Conservation (phyloP, 2,797 vertebrate genomes). For the Toxotes lorentzi region DNA sequence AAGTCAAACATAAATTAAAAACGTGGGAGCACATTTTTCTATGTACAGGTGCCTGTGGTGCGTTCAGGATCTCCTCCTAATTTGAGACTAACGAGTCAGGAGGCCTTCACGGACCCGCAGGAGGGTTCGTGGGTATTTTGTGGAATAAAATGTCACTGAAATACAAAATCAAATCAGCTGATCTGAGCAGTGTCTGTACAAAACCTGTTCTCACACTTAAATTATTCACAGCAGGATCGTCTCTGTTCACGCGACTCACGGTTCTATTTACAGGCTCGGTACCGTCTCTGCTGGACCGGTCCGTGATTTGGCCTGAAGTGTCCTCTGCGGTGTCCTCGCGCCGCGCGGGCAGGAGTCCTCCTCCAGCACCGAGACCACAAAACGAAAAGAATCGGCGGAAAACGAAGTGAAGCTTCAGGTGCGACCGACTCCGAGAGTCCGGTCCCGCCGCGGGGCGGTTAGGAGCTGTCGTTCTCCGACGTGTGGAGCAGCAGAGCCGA, state of each 20-base stretch:
- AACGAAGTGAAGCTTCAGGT: background rate
- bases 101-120: conserved; percentile 39
- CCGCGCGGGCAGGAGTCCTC: conserved; percentile 51
- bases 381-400: background rate
- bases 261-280: conserved; percentile 90
- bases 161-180: conserved; percentile 17
- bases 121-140: background rate
- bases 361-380: conserved; percentile 30
- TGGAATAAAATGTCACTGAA: background rate
- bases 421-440: no score
- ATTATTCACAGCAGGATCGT: conserved; percentile 92
- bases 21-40: background rate
- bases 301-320: conserved; percentile 12
- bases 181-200: conserved; percentile 74
- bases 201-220: conserved; percentile 86
- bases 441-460: background rate
- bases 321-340: conserved; percentile 1
- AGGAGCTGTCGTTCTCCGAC: conserved; percentile 91
- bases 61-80: conserved; percentile 34
- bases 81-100: background rate
- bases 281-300: conserved; percentile 68
- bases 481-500: conserved; percentile 88
- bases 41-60: conserved; percentile 46
- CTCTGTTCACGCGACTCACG: conserved; percentile 89
- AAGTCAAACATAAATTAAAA: conserved; percentile 65